Percentiles rank a stretch among this genome's conserved stretches.
Evolutionary conservation across 2,888 invertebrate genomes (phyloP).

Genomic region (Scaptomyza tumidula): DNA sequence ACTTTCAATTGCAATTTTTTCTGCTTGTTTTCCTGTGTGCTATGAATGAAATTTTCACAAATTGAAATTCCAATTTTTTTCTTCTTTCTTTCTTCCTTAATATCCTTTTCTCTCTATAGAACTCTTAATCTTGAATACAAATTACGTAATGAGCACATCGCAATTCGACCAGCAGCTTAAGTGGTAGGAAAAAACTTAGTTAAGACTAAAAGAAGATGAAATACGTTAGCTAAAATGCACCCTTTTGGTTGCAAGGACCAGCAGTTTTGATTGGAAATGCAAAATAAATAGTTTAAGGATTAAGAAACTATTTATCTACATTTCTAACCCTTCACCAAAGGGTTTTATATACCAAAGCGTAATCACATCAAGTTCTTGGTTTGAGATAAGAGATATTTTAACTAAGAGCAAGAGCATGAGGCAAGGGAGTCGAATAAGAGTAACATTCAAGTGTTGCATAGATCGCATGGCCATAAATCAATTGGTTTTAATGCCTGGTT

Average conservation of each 20-base stretch:
- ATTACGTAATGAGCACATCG: slow-evolving; percentile 21
- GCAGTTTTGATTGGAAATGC: too few species aligned
- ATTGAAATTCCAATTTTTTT: slow-evolving; percentile 2
- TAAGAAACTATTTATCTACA: too few species aligned
- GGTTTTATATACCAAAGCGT: background rate
- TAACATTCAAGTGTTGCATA: background rate
- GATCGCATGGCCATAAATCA: slow-evolving; percentile 65
- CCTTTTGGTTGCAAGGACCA: too few species aligned
- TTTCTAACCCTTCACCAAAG: background rate
- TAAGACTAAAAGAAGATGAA: background rate
- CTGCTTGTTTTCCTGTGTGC: background rate
- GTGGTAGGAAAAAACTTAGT: background rate
- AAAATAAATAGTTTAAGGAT: too few species aligned
- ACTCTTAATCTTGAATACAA: slow-evolving; percentile 8
- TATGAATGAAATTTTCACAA: slow-evolving; percentile 28
- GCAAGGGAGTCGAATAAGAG: background rate
- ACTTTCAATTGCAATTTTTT: slow-evolving; percentile 56
- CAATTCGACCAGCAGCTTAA: slow-evolving; percentile 11
- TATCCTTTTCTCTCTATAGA: background rate
- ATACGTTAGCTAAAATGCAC: slow-evolving; percentile 1
- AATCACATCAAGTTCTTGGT: background rate
- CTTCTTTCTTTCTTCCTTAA: background rate
- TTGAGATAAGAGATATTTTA: background rate
- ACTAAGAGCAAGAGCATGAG: background rate
- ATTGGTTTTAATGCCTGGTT: slow-evolving; percentile 72